Percentiles rank a stretch among this genome's conserved stretches.
Conservation (phyloP, 2,888 invertebrate species). For the Zaprionus obscuricornis region DNA sequence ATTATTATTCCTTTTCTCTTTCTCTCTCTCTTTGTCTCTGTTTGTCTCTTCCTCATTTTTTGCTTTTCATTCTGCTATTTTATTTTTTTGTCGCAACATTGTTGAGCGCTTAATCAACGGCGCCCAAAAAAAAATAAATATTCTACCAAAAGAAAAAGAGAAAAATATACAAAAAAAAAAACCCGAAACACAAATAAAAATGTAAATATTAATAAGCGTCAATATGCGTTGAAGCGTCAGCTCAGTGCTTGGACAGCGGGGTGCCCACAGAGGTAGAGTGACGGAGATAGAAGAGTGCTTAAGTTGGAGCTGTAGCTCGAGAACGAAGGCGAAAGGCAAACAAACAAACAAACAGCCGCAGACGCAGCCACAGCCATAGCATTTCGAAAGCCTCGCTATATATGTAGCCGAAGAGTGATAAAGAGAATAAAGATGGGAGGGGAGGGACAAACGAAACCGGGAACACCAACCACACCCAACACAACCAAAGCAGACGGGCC, state of each 20-base stretch:
- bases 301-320: slow-evolving; percentile 15
- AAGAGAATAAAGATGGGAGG: not conserved
- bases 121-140: slow-evolving; percentile 26
- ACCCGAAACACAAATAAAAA: slow-evolving; percentile 70
- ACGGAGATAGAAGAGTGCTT: not conserved
- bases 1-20: slow-evolving; percentile 25
- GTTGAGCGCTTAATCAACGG: slow-evolving; percentile 69
- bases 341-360: slow-evolving; percentile 60
- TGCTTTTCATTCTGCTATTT: too few relatives aligned
- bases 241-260: too few relatives aligned
- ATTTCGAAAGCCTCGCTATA: too few relatives aligned
- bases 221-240: slow-evolving; percentile 66
- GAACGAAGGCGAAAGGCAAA: slow-evolving; percentile 39
- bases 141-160: slow-evolving; percentile 27
- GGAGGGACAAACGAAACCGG: not conserved
- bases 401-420: not conserved
- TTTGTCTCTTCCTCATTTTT: too few relatives aligned
- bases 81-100: slow-evolving; percentile 46
- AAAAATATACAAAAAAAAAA: slow-evolving; percentile 28
- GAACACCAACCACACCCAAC: slow-evolving; percentile 35
- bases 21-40: slow-evolving; percentile 4
- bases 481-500: slow-evolving; percentile 44
- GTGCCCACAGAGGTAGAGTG: slow-evolving; percentile 9
- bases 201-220: slow-evolving; percentile 80
- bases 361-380: slow-evolving; percentile 25